Base-by-base conservation (phyloP, 2,888 invertebrate genomes). In the Fragum whitleyi region DNA sequence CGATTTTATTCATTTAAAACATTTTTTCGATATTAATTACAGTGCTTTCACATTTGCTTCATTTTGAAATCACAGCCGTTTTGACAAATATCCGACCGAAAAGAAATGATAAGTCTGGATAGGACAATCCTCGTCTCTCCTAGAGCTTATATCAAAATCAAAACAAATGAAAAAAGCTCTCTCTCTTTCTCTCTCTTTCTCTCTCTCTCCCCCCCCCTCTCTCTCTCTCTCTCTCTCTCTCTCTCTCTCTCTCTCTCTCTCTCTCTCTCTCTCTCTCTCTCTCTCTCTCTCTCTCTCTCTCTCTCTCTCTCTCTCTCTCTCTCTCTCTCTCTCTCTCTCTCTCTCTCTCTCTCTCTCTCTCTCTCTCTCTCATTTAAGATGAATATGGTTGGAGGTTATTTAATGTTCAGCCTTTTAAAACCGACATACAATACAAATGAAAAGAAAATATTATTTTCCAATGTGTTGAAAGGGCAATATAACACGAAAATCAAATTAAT, bases 251-350 rank as follows among this genome's bases (percentile, higher is more conserved):
- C 14, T 69, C 51, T 69, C 3, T 61, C 28, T 61, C 23, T 61
- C 28, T 61, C 16, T 55, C 26, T 47, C 47, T 69, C 51, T 69
- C 51, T 69, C 26, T 69, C 51, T 69, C 51, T 69, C 11, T 69
- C 26, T 69, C 11, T 69, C 3, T 69, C 69, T 69, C 47, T 51
- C 47, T 69, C 51, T 51, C 14, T 69, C 51, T 26, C 47, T 69
- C 51, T 69, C 47, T 69, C 51, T 69, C 69, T 69, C 28, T 69
- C 51, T 69, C 51, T 69, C 69, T 51, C 69, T 69, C 51, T 65
- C 39, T 65, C 39, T 65, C 39, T 65, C 65, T 65, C 65, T 67
- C 2, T 39, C 39, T 36, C 39, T 36, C 39, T 65, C 14, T 39
- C 65, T 42, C 14, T 65, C 69, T 51, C 69, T 69, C 51, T 36